phyloP scores from a whole-genome alignment of 2,888 invertebrate genomes.

The Chelonus formosanus region DNA sequence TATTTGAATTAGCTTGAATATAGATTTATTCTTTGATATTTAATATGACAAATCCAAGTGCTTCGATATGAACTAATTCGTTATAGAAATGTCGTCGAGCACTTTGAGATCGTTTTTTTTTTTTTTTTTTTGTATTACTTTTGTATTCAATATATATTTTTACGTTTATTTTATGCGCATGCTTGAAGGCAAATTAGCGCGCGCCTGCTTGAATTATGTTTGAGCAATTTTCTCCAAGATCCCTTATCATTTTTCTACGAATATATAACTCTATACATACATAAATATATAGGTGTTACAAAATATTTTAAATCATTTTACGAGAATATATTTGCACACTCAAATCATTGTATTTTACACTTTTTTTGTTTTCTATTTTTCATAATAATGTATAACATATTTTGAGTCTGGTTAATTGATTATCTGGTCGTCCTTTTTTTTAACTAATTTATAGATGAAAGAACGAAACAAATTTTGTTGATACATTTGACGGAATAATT shows the following conservation, averaged over 20 bases:
- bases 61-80: background rate
- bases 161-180: background rate
- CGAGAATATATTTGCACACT: background rate
- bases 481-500: too few species aligned
- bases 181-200: slow-evolving; percentile 14
- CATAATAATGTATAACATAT: too few species aligned
- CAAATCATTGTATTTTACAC: too few species aligned
- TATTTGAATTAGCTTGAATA: background rate
- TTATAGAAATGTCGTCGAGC: background rate
- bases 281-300: background rate
- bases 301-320: background rate
- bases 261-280: background rate
- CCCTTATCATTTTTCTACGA: slow-evolving; percentile 6
- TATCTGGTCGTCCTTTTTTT: too few species aligned
- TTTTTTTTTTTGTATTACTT: background rate
- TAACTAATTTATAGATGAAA: too few species aligned
- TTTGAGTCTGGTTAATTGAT: too few species aligned
- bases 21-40: background rate
- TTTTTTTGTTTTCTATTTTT: background rate
- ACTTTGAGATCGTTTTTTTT: background rate
- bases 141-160: slow-evolving; percentile 10
- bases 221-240: slow-evolving; percentile 2
- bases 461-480: too few species aligned
- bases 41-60: background rate
- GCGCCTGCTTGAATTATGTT: slow-evolving; percentile 10